phyloP scores from a whole-genome alignment of 1,140 invertebrate species.

The Argopecten irradians region DNA sequence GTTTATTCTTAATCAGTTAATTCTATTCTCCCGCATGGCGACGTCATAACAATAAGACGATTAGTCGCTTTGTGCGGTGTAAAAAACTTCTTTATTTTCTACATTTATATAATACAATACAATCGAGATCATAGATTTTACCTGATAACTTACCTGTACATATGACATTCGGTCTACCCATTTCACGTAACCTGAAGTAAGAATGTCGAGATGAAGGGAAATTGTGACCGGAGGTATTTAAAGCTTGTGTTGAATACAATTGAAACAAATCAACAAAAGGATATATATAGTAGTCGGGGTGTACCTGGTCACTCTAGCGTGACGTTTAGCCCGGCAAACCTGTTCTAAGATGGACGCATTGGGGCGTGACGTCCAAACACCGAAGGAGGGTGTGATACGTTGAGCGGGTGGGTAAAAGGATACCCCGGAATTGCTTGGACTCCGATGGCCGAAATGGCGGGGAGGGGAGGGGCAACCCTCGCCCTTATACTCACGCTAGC shows the following conservation, averaged over 20 bases:
- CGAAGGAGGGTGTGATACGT: slow-evolving; percentile 4
- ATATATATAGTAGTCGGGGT: not conserved
- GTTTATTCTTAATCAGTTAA: too few species aligned
- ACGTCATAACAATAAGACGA: too few species aligned
- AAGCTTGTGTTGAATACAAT: not conserved
- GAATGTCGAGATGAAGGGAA: too few species aligned
- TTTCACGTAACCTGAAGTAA: too few species aligned
- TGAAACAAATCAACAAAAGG: not conserved
- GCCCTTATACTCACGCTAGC: not conserved
- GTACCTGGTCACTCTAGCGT: not conserved
- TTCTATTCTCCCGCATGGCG: too few species aligned
- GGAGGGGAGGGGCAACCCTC: not conserved
- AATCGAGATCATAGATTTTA: too few species aligned
- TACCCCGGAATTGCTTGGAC: not conserved
- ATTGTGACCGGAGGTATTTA: not conserved
- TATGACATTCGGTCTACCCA: too few species aligned
- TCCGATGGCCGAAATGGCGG: not conserved
- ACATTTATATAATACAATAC: too few species aligned
- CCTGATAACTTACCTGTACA: too few species aligned
- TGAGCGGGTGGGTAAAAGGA: not conserved
- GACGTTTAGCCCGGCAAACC: not conserved
- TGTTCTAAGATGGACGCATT: not conserved
- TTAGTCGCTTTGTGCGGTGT: too few species aligned
- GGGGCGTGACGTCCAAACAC: not conserved
- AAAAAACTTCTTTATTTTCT: too few species aligned